Conservation (phyloP, 53 echinoderm and acorn worm genomes). For the Zoroaster sp. region DNA sequence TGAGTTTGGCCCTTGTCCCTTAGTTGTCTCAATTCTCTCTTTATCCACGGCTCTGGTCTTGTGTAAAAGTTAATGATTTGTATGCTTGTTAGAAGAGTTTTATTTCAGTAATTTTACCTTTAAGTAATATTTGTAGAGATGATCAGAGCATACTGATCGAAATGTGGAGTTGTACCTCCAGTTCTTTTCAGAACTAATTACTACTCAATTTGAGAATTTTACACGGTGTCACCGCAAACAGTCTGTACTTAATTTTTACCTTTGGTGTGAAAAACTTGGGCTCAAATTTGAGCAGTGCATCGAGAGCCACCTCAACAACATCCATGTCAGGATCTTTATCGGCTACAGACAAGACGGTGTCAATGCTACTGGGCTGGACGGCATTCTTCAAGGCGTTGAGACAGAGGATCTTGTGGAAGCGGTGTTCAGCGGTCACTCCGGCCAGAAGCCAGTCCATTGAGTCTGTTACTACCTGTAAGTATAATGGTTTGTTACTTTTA, state of each 20-base stretch:
- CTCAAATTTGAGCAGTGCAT: conserved; percentile 79
- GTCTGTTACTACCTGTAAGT: conserved; percentile 68
- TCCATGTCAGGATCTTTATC: conserved; percentile 73
- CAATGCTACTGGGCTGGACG: conserved; percentile 65
- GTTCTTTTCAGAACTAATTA: no score
- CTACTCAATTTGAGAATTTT: no score
- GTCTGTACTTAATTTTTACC: no score
- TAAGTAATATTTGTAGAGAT: background rate
- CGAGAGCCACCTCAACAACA: conserved; percentile 74
- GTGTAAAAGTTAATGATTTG: no score
- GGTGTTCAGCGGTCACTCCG: conserved; percentile 69
- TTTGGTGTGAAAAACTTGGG: conserved; percentile 70
- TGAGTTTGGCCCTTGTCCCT: no score
- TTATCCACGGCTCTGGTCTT: no score
- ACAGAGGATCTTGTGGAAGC: conserved; percentile 62
- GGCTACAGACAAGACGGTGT: conserved; percentile 57
- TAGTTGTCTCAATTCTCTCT: no score
- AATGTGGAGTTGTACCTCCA: no score
- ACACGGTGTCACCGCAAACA: no score
- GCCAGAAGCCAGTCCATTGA: conserved; percentile 63
- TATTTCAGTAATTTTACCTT: no score
- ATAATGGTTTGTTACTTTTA: no score
- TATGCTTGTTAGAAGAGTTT: no score
- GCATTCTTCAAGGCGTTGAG: conserved; percentile 90
- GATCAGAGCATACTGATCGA: background rate